Evolutionary conservation across 2,888 invertebrate species (phyloP).

Genomic region (Drosophila pullipes): DNA sequence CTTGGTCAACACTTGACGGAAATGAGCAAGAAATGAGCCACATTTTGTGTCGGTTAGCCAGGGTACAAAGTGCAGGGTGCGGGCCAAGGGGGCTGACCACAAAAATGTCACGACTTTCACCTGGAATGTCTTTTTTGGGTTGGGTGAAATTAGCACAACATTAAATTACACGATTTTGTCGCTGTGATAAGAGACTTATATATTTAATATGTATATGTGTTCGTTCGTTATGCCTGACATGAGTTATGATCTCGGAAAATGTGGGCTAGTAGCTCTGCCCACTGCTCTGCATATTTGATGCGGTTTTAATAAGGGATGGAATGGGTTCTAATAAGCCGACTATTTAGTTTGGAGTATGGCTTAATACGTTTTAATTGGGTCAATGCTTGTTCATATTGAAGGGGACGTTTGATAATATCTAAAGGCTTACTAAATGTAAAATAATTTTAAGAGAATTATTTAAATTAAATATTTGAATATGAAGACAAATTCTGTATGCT

Average conservation of each 20-base stretch:
- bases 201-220: conserved; percentile 21
- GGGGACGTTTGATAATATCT: not conserved
- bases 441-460: too few species aligned
- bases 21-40: conserved; percentile 75
- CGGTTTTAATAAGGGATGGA: conserved; percentile 12
- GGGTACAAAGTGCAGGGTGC: not conserved
- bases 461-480: too few species aligned
- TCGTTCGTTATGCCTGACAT: conserved; percentile 61
- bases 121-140: conserved; percentile 47
- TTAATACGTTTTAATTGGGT: conserved; percentile 62
- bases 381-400: conserved; percentile 30
- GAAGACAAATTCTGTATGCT: too few species aligned
- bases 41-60: conserved; percentile 26
- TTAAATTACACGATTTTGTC: conserved; percentile 77
- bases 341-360: conserved; percentile 39
- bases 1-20: conserved; percentile 74
- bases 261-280: conserved; percentile 27
- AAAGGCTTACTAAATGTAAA: not conserved
- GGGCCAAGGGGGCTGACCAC: conserved; percentile 30
- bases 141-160: conserved; percentile 79
- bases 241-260: conserved; percentile 68
- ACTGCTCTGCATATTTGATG: conserved; percentile 61
- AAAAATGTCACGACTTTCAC: conserved; percentile 78
- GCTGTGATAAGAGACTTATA: conserved; percentile 62
- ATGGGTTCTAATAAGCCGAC: conserved; percentile 49